Conservation (phyloP, 2,888 invertebrate genomes). For the Herminia tarsipennalis region DNA sequence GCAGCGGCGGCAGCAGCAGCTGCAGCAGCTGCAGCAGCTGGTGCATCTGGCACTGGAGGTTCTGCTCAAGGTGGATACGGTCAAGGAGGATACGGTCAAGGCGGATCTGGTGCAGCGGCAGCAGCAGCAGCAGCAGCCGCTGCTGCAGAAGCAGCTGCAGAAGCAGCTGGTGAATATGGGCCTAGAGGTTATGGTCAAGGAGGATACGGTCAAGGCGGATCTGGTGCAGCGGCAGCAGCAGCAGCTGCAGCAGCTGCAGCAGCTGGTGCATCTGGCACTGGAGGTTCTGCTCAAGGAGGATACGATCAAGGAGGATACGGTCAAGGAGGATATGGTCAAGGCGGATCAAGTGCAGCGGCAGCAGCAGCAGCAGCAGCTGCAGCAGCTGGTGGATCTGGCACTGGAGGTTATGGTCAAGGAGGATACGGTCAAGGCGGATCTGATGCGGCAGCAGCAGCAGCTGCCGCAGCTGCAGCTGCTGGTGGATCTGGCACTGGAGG, state of each 20-base stretch:
- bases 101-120: background rate
- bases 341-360: no score
- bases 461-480: conserved; percentile 6
- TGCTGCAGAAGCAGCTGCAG: background rate
- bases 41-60: background rate
- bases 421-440: no score
- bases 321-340: background rate
- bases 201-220: conserved; percentile 1
- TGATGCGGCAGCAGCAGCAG: background rate
- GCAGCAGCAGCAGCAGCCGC: conserved; percentile 8
- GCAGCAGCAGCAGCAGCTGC: conserved; percentile 9
- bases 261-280: no score
- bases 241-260: no score
- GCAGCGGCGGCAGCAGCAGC: conserved; percentile 3
- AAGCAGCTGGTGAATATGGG: background rate
- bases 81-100: background rate
- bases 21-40: conserved; percentile 5
- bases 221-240: conserved; percentile 4
- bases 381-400: background rate
- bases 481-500: conserved; percentile 3
- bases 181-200: background rate
- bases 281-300: no score
- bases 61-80: conserved; percentile 1
- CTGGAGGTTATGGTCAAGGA: background rate
- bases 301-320: background rate